Conservation (phyloP, 2,888 invertebrate genomes). For the Eurois occulta region DNA sequence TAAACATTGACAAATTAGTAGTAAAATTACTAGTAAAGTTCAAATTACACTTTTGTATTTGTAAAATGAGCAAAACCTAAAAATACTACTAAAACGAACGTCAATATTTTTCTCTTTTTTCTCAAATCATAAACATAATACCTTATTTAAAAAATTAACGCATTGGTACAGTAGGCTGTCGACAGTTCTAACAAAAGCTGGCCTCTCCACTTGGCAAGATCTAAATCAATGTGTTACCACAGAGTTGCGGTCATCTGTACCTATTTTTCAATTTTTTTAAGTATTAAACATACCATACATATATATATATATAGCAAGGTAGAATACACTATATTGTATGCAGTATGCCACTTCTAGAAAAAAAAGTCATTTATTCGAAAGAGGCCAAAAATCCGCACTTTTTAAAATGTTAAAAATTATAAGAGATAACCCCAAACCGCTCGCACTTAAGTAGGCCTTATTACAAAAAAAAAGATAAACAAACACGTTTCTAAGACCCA, state of each 20-base stretch:
- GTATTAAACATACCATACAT: neutral
- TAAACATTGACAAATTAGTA: neutral
- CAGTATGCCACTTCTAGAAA: too few species aligned
- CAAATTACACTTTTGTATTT: neutral
- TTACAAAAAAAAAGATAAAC: too few species aligned
- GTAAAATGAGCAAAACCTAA: neutral
- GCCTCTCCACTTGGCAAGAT: neutral
- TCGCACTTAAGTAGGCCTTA: too few species aligned
- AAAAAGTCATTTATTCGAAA: too few species aligned
- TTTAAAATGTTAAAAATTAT: too few species aligned
- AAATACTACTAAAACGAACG: neutral
- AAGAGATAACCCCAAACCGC: too few species aligned
- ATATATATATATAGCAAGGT: too few species aligned
- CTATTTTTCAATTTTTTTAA: neutral
- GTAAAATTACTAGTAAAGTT: neutral
- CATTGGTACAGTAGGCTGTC: neutral
- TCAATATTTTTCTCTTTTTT: neutral
- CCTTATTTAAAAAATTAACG: neutral
- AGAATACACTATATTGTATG: too few species aligned
- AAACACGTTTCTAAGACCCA: too few species aligned
- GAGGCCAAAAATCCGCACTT: too few species aligned
- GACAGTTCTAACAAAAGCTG: neutral
- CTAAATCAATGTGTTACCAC: neutral
- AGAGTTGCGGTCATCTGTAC: neutral
- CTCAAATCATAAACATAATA: neutral